Evolutionary conservation across 2,797 vertebrate species (phyloP).

Genomic region (Gallirallus australis): DNA sequence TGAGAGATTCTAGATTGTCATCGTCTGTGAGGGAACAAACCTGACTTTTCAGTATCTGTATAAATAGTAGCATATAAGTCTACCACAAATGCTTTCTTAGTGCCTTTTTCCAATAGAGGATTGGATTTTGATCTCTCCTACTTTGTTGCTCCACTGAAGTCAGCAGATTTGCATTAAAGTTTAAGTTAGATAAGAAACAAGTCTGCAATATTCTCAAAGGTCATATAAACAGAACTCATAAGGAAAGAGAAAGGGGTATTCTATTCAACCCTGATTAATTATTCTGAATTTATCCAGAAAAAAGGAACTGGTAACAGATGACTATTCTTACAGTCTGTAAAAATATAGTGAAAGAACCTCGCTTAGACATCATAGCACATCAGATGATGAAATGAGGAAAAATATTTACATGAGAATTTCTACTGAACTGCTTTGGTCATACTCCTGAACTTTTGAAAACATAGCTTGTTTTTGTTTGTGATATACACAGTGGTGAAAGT

Average conservation of each 20-base stretch:
- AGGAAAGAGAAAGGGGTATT: background rate
- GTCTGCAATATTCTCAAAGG: background rate
- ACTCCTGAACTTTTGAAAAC: background rate
- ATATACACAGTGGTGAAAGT: background rate
- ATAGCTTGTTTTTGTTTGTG: background rate
- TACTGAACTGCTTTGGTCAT: background rate
- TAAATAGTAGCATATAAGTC: background rate
- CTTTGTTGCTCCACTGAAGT: background rate
- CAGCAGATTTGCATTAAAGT: background rate
- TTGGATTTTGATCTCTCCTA: background rate
- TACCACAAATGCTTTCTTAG: background rate
- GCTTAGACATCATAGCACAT: background rate
- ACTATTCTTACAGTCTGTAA: background rate
- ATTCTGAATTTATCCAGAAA: background rate
- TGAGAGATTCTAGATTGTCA: rapidly evolving
- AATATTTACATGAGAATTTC: background rate
- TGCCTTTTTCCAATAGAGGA: background rate
- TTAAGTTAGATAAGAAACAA: background rate
- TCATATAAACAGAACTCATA: background rate
- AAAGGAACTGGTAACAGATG: background rate
- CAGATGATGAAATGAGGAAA: background rate
- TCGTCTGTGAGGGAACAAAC: background rate
- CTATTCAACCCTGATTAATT: background rate
- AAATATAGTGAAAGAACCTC: background rate
- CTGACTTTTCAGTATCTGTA: background rate